Evolutionary conservation across 2,113 vertebrate genomes (phyloP).

Genomic region (Anarhynchus alexandrinus): DNA sequence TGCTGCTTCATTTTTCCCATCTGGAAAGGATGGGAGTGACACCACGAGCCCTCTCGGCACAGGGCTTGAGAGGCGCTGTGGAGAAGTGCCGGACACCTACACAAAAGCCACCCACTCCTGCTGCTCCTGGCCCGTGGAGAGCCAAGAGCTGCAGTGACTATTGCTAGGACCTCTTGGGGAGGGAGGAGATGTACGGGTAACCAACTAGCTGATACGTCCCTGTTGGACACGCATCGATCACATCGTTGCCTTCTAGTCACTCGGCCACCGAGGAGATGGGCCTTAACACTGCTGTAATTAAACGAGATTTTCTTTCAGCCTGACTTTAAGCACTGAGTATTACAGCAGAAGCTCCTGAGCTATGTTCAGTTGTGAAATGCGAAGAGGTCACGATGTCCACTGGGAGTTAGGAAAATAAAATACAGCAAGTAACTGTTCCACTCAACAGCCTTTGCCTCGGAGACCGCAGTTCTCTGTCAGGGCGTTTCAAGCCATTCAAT

Average conservation of each 20-base stretch:
- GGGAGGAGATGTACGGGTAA: no score
- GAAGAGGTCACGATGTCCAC: background rate
- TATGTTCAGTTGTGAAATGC: background rate
- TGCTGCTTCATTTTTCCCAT: background rate
- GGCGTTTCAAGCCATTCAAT: background rate
- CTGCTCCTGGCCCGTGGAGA: background rate
- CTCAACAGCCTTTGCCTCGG: background rate
- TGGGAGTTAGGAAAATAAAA: background rate
- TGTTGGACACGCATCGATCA: fast-evolving
- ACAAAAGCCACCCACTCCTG: fast-evolving
- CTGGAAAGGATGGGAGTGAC: fast-evolving
- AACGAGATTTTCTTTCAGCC: background rate
- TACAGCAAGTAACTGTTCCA: fast-evolving
- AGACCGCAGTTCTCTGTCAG: fast-evolving
- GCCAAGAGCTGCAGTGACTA: background rate
- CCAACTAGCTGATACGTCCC: fast-evolving
- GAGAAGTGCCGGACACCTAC: background rate
- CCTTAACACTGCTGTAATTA: background rate
- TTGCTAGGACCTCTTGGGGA: fast-evolving
- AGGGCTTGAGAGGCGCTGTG: background rate
- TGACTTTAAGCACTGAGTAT: fast-evolving
- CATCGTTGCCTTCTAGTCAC: fast-evolving
- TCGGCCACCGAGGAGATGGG: fast-evolving
- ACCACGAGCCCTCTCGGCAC: fast-evolving
- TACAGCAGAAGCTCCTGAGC: background rate